Conservation (phyloP, 2,113 vertebrate genomes). For the Alces alces region DNA sequence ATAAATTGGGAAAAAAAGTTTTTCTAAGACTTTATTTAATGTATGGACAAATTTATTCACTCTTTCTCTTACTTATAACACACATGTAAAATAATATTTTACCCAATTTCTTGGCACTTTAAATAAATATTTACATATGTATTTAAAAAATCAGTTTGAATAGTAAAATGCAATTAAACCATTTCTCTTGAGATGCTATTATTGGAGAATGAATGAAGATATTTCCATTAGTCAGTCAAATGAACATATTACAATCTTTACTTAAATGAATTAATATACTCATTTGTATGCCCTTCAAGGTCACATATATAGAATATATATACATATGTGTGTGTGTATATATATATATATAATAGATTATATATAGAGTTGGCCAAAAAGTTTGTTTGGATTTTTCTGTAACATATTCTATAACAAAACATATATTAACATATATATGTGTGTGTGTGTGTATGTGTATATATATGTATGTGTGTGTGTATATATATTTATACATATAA, state of each 20-base stretch:
- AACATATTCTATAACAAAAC: not conserved
- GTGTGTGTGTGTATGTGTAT: fast-evolving
- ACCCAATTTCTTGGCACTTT: not conserved
- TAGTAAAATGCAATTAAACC: not conserved
- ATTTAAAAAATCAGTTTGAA: not conserved
- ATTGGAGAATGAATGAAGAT: not conserved
- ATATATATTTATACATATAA: not conserved
- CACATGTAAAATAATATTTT: not conserved
- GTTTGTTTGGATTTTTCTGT: not conserved
- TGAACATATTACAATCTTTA: not conserved
- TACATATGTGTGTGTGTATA: too few relatives aligned
- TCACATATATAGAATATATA: not conserved
- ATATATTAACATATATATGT: not conserved
- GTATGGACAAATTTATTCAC: not conserved
- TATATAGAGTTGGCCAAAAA: not conserved
- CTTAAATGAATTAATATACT: not conserved
- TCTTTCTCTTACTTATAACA: not conserved
- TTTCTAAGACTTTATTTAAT: not conserved
- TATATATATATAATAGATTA: not conserved
- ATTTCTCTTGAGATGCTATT: not conserved
- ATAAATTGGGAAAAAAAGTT: not conserved
- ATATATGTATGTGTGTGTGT: fast-evolving
- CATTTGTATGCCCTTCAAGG: not conserved
- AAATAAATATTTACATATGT: not conserved
- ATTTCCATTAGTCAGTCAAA: not conserved